These are phyloP conservation scores for Dascyllus trimaculatus DNA, from an alignment of 2,113 vertebrate genomes.

Conservation along the genomic window DNA sequence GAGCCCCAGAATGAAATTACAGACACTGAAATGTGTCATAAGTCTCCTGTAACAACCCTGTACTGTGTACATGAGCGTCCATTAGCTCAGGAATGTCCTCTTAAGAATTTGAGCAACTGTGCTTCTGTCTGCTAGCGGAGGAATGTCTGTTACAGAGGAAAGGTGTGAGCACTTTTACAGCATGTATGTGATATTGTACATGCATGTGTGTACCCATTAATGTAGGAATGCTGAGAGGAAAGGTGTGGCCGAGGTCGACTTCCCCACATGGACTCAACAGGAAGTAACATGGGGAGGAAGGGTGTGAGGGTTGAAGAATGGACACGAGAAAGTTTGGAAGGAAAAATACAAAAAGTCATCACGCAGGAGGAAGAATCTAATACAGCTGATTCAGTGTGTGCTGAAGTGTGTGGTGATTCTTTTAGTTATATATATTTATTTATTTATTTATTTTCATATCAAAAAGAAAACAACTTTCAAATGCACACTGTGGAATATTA, in stretches of 20 bases:
- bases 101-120: not conserved
- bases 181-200: not conserved
- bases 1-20: not conserved
- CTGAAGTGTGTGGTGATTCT: no score
- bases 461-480: no score
- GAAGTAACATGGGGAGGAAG: constrained; percentile 56
- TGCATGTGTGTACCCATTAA: constrained; percentile 38
- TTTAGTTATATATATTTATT: no score
- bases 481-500: no score
- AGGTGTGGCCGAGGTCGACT: constrained; percentile 80
- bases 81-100: constrained; percentile 55
- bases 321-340: not conserved
- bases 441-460: no score
- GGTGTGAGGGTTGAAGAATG: not conserved
- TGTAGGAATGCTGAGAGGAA: constrained; percentile 80
- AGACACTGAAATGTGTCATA: no score
- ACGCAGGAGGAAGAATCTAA: not conserved
- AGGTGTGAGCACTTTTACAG: constrained; percentile 48
- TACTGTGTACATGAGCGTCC: not conserved
- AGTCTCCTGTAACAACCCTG: not conserved
- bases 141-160: constrained; percentile 20
- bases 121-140: constrained; percentile 12
- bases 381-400: not conserved
- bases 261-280: constrained; percentile 72
- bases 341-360: not conserved